phyloP scores from a whole-genome alignment of 2,113 vertebrate species.

The Cavia porcellus region DNA sequence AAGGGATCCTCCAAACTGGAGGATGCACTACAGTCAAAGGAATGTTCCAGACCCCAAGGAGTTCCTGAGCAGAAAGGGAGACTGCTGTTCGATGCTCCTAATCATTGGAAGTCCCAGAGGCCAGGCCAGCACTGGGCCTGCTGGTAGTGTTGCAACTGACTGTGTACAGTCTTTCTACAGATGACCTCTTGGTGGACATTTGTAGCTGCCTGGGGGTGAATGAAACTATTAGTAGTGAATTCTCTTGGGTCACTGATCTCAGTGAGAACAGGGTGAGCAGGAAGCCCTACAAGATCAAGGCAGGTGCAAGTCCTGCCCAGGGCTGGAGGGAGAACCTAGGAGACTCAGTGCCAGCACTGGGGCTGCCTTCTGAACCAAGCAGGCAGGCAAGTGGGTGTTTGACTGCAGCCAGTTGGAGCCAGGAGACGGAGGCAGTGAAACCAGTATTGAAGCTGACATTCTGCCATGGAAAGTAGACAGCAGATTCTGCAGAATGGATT shows the following conservation, averaged over 20 bases:
- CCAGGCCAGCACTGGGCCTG: neutral
- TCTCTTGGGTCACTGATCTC: neutral
- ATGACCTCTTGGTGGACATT: neutral
- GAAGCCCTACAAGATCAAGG: neutral
- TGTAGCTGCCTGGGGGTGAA: neutral
- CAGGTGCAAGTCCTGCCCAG: neutral
- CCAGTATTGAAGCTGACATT: neutral
- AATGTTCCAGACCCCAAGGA: neutral
- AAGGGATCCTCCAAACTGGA: neutral
- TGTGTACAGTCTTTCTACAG: neutral
- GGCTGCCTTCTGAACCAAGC: neutral
- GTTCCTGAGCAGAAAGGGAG: neutral
- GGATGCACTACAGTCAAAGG: neutral
- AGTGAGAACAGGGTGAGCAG: slow-evolving; percentile 5
- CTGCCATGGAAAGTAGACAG: neutral
- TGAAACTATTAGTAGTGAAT: slow-evolving; percentile 15
- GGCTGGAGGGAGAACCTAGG: neutral
- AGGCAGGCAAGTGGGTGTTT: neutral
- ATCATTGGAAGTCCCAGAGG: neutral
- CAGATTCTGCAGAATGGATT: neutral
- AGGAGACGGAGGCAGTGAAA: neutral
- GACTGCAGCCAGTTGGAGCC: neutral
- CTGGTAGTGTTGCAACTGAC: neutral
- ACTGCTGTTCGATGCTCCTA: neutral
- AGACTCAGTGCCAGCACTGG: neutral